These are phyloP conservation scores for Diploptera punctata DNA, from an alignment of 2,888 invertebrate genomes.

Conservation along the genomic window DNA sequence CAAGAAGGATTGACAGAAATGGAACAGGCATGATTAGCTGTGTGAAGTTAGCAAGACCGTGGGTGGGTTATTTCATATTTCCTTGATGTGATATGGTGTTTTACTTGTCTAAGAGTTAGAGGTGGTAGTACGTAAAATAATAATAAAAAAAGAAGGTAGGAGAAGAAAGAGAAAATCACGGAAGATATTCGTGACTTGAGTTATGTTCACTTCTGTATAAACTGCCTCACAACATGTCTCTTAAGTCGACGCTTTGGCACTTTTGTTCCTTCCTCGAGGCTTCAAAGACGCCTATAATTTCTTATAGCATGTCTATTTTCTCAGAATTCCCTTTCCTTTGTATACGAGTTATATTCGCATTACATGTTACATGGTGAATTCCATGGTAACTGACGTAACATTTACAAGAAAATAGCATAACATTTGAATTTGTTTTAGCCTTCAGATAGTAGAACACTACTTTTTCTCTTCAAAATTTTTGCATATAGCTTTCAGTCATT, in stretches of 20 bases:
- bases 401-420: too few relatives aligned
- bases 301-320: background rate
- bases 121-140: background rate
- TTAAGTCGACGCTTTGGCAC: background rate
- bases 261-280: background rate
- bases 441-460: too few relatives aligned
- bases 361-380: too few relatives aligned
- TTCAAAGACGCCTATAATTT: background rate
- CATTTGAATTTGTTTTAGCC: too few relatives aligned
- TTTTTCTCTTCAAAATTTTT: too few relatives aligned
- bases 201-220: background rate
- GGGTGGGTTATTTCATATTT: constrained; percentile 1
- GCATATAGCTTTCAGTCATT: too few relatives aligned
- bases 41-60: background rate
- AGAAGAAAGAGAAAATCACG: constrained; percentile 15
- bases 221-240: constrained; percentile 3
- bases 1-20: constrained; percentile 27
- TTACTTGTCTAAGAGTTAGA: constrained; percentile 16
- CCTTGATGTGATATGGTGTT: constrained; percentile 21
- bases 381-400: too few relatives aligned
- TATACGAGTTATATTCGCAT: too few relatives aligned
- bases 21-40: constrained; percentile 9
- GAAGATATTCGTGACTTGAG: constrained; percentile 18
- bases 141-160: too few relatives aligned
- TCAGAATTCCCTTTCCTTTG: too few relatives aligned